These are phyloP conservation scores for Morinoia aosen DNA, from an alignment of 2,888 invertebrate species.

Conservation along the genomic window DNA sequence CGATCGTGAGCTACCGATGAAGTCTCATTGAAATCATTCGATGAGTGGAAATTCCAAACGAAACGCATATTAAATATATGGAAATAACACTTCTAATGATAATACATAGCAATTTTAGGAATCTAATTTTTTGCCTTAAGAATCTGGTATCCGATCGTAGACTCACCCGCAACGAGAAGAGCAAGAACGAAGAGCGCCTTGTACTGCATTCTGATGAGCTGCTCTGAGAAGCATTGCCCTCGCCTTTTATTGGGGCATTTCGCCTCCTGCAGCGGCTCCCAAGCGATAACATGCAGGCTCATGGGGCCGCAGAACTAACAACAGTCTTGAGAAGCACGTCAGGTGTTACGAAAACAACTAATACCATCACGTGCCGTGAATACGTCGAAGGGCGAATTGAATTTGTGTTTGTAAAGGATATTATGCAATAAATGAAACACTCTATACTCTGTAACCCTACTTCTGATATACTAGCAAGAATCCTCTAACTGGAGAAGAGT, in stretches of 20 bases:
- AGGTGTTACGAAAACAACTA: too few relatives aligned
- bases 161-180: conserved; percentile 26
- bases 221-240: neutral
- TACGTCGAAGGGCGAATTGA: neutral
- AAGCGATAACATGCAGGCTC: neutral
- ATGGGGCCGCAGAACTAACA: too few relatives aligned
- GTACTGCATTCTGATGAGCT: neutral
- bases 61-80: neutral
- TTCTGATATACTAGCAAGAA: too few relatives aligned
- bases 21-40: neutral
- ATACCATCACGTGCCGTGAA: neutral
- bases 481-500: too few relatives aligned
- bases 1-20: neutral
- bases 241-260: neutral
- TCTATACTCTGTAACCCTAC: too few relatives aligned
- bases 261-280: neutral
- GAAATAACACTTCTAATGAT: neutral
- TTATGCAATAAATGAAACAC: neutral
- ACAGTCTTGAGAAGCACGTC: too few relatives aligned
- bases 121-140: neutral
- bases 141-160: neutral
- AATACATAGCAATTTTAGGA: neutral
- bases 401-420: neutral
- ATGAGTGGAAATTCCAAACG: neutral
- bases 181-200: conserved; percentile 16